These are phyloP conservation scores for Ctenochaetus hawaiiensis DNA, from an alignment of 2,797 vertebrate species.

Conservation along the genomic window DNA sequence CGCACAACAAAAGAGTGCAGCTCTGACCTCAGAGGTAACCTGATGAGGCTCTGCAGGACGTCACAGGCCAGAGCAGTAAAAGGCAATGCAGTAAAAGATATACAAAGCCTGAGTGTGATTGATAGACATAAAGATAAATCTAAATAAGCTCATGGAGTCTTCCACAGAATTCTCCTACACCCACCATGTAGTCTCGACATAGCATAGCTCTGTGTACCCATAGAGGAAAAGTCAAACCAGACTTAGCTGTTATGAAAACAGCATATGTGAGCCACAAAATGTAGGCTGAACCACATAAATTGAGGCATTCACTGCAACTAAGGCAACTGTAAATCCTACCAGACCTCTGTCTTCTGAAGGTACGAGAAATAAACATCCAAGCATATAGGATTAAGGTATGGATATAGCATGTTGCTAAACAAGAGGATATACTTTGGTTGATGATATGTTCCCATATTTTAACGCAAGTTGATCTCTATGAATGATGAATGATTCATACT, in stretches of 20 bases:
- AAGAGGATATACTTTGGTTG: slow-evolving; percentile 28
- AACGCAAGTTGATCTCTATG: slow-evolving; percentile 49
- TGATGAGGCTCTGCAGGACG: slow-evolving; percentile 60
- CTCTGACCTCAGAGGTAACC: slow-evolving; percentile 69
- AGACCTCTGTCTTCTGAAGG: slow-evolving; percentile 14
- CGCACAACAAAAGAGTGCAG: slow-evolving; percentile 59
- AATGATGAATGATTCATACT: slow-evolving; percentile 53
- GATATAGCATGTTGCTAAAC: slow-evolving; percentile 14
- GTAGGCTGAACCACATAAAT: slow-evolving; percentile 62
- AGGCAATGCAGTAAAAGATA: slow-evolving; percentile 39
- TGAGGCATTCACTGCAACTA: slow-evolving; percentile 50
- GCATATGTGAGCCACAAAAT: slow-evolving; percentile 66
- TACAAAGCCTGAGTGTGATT: slow-evolving; percentile 47
- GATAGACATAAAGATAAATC: slow-evolving; percentile 54
- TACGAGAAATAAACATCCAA: slow-evolving; percentile 22
- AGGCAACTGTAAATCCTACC: slow-evolving; percentile 45
- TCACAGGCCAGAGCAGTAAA: slow-evolving; percentile 58
- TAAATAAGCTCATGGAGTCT: slow-evolving; percentile 34
- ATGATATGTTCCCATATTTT: slow-evolving; percentile 56
- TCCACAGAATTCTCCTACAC: slow-evolving; percentile 34
- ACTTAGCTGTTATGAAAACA: slow-evolving; percentile 72
- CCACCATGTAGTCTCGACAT: slow-evolving; percentile 44
- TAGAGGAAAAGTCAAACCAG: slow-evolving; percentile 58
- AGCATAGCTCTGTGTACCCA: slow-evolving; percentile 50
- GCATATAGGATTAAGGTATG: slow-evolving; percentile 12